These are phyloP conservation scores for Rhopilema esculentum DNA, from an alignment of 30 jellyfish, hydroid and myxozoan species.

Conservation along the genomic window DNA sequence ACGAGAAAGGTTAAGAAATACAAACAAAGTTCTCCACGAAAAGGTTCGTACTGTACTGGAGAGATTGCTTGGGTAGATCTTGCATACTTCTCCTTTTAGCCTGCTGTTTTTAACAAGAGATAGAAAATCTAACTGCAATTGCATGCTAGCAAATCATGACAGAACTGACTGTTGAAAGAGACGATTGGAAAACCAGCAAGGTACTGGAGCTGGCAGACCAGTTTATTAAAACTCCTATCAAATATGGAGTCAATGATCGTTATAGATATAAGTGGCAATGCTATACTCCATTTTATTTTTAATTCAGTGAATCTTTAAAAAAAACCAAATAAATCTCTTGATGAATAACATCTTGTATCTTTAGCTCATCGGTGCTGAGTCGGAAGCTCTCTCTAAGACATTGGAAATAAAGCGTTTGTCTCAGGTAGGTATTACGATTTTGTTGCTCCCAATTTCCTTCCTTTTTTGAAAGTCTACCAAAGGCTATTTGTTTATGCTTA, in stretches of 20 bases:
- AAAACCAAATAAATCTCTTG: no score
- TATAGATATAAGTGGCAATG: not conserved
- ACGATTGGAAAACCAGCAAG: not conserved
- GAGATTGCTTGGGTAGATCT: not conserved
- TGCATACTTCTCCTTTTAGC: no score
- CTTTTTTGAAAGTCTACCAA: no score
- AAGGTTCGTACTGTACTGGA: slow-evolving; percentile 38
- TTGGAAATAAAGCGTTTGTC: slow-evolving; percentile 52
- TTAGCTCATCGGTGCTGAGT: slow-evolving; percentile 83
- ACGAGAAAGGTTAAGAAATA: slow-evolving; percentile 46
- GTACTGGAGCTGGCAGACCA: no score
- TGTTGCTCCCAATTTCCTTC: not conserved
- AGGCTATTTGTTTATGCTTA: no score
- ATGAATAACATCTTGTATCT: not conserved
- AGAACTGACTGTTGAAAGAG: not conserved
- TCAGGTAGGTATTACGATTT: slow-evolving; percentile 53
- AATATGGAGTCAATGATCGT: not conserved
- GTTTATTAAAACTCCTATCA: no score
- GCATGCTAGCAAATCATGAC: no score
- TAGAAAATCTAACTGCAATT: no score
- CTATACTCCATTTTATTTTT: no score
- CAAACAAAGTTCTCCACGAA: slow-evolving; percentile 64
- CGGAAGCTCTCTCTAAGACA: slow-evolving; percentile 71
- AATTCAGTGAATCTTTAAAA: not conserved
- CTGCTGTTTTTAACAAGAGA: no score